phyloP scores from a whole-genome alignment of 1,140 invertebrate species.

The Drosophila kepulauana region DNA sequence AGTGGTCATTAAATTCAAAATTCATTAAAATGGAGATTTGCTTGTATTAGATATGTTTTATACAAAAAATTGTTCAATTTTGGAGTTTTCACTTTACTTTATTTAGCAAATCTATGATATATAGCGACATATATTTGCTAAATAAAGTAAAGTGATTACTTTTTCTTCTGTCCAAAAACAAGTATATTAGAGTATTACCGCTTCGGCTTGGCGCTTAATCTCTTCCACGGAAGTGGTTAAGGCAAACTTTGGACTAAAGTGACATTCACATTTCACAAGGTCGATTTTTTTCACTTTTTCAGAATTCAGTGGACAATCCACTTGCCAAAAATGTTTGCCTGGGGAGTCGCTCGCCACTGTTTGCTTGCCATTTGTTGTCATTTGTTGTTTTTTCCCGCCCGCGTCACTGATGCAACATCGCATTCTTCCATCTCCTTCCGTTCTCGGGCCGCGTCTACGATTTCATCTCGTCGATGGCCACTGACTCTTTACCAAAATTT shows the following conservation, averaged over 20 bases:
- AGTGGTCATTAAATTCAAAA: too few species aligned
- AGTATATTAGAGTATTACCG: not conserved
- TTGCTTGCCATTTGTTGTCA: constrained; percentile 69
- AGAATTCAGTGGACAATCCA: constrained; percentile 11
- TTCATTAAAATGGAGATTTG: too few species aligned
- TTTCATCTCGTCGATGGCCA: constrained; percentile 27
- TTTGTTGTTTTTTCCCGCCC: constrained; percentile 66
- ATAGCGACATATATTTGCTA: too few species aligned
- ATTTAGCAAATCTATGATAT: too few species aligned
- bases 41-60: too few species aligned
- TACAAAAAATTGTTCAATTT: too few species aligned
- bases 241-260: constrained; percentile 34
- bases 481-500: constrained; percentile 61
- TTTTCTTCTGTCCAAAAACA: too few species aligned
- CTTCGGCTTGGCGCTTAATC: not conserved
- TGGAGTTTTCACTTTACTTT: too few species aligned
- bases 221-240: constrained; percentile 40
- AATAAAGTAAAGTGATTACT: too few species aligned
- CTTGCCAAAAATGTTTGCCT: constrained; percentile 35
- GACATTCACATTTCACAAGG: constrained; percentile 46
- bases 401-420: constrained; percentile 41
- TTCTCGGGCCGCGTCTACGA: not conserved
- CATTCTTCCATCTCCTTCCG: constrained; percentile 9
- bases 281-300: constrained; percentile 19
- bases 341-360: constrained; percentile 18